Percentiles rank a stretch among this genome's conserved stretches.
These are phyloP conservation scores for Columba livia DNA, from an alignment of 2,113 vertebrate species.

Conservation along the genomic window DNA sequence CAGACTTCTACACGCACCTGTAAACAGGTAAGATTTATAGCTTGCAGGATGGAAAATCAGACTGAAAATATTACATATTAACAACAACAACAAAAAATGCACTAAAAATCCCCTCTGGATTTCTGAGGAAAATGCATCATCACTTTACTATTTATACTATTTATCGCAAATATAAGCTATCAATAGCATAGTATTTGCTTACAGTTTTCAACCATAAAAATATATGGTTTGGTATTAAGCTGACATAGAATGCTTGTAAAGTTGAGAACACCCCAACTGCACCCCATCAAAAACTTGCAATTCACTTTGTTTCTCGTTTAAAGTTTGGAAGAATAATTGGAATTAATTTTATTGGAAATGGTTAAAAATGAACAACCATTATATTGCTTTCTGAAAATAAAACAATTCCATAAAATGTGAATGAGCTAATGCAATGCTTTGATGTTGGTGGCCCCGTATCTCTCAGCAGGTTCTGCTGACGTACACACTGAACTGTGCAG, in stretches of 20 bases:
- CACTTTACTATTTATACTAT: not conserved
- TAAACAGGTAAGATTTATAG: constrained; percentile 62
- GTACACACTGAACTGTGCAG: not conserved
- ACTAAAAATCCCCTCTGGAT: not conserved
- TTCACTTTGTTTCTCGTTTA: not conserved
- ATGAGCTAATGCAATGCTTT: not conserved
- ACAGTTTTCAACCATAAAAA: not conserved
- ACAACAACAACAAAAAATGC: not conserved
- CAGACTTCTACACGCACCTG: not conserved
- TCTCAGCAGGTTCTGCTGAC: not conserved
- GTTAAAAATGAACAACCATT: not conserved
- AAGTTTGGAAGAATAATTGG: not conserved
- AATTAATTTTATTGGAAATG: not conserved
- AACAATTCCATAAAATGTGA: not conserved
- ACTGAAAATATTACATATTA: constrained; percentile 30
- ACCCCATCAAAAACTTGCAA: not conserved
- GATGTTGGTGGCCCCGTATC: not conserved
- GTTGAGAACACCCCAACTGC: not conserved
- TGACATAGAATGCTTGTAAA: not conserved
- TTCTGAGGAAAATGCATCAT: not conserved
- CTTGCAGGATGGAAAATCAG: not conserved
- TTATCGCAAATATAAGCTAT: not conserved
- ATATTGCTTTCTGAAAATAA: not conserved
- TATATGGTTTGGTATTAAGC: not conserved
- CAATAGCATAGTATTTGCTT: not conserved